Conservation (phyloP, 2,888 invertebrate genomes). For the Nesidiocoris tenuis region DNA sequence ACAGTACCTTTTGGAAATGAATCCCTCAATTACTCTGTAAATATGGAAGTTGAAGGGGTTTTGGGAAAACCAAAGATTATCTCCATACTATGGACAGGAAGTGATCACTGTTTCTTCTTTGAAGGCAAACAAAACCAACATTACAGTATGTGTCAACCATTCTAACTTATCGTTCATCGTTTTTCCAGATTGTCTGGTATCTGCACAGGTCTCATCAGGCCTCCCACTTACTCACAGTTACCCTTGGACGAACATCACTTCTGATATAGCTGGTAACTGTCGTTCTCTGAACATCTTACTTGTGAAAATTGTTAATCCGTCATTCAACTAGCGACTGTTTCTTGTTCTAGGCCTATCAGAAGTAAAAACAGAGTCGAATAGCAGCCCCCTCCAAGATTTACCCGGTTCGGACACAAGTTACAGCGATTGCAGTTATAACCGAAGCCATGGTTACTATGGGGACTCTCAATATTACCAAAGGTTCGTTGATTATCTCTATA, state of each 20-base stretch:
- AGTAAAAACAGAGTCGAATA: constrained; percentile 44
- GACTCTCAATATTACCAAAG: constrained; percentile 45
- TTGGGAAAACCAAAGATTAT: too few species aligned
- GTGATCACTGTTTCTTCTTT: too few species aligned
- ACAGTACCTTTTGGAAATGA: too few species aligned
- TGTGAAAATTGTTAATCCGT: neutral
- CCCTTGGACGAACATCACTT: constrained; percentile 34
- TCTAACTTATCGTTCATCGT: too few species aligned
- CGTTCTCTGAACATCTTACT: neutral
- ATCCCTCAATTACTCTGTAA: too few species aligned
- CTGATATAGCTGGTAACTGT: constrained; percentile 32
- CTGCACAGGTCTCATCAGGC: constrained; percentile 25
- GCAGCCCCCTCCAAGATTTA: constrained; percentile 40
- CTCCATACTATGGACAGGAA: too few species aligned
- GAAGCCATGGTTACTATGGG: constrained; percentile 41
- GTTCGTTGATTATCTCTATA: too few species aligned
- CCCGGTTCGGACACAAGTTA: constrained; percentile 36
- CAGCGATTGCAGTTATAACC: constrained; percentile 45
- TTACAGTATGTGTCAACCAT: too few species aligned
- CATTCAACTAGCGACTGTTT: neutral
- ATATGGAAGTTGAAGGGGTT: too few species aligned
- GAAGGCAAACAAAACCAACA: too few species aligned
- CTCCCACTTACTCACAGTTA: constrained; percentile 25
- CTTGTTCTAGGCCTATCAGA: constrained; percentile 40
- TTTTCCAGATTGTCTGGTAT: constrained; percentile 38